Percentiles rank a stretch among this genome's conserved stretches.
phyloP scores from a whole-genome alignment of 2,113 vertebrate genomes.

The Rhinogobius similis region DNA sequence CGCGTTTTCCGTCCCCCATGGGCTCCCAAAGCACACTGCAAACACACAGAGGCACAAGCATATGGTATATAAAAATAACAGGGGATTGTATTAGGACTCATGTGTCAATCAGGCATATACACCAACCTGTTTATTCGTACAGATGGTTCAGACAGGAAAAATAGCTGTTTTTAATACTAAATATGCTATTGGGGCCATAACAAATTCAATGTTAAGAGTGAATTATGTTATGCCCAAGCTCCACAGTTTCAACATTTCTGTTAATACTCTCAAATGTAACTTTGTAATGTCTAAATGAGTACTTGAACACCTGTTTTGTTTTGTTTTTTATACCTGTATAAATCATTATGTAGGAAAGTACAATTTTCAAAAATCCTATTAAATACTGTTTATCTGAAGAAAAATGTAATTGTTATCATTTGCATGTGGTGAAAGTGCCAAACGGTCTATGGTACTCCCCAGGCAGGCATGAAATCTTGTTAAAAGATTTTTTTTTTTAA shows the following conservation, averaged over 20 bases:
- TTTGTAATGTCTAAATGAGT: neutral
- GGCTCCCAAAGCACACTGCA: conserved; percentile 94
- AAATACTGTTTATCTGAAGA: neutral
- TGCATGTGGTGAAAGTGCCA: too few species aligned
- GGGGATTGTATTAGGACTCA: conserved; percentile 18
- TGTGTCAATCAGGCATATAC: conserved; percentile 15
- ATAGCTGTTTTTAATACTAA: neutral
- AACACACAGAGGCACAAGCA: conserved; percentile 34
- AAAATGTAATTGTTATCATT: too few species aligned
- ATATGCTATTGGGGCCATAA: neutral
- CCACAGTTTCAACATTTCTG: too few species aligned
- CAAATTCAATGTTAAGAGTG: neutral
- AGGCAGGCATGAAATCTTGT: too few species aligned
- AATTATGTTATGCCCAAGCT: neutral
- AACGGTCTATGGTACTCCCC: too few species aligned
- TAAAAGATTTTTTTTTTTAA: too few species aligned
- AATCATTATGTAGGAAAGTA: neutral
- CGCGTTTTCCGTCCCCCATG: conserved; percentile 90
- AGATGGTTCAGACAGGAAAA: neutral
- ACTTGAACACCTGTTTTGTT: too few species aligned
- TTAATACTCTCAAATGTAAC: too few species aligned
- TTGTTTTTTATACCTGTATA: neutral
- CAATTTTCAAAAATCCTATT: neutral
- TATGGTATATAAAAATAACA: conserved; percentile 21
- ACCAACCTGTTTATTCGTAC: neutral